phyloP scores from a whole-genome alignment of 2,113 vertebrate species.

The Chloebia gouldiae region DNA sequence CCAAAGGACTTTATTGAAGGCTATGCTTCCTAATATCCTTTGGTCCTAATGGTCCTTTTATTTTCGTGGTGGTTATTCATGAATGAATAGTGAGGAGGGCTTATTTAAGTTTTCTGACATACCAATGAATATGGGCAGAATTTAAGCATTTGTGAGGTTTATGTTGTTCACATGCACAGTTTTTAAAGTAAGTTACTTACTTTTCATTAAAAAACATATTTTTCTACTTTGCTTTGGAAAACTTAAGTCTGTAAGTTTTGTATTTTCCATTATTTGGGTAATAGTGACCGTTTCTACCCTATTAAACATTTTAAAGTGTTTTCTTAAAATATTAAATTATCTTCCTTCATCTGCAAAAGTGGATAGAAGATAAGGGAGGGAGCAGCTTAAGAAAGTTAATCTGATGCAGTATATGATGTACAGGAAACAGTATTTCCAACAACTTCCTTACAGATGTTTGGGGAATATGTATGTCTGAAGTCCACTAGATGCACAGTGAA shows the following conservation, averaged over 20 bases:
- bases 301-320: neutral
- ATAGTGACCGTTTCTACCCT: neutral
- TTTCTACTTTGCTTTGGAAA: neutral
- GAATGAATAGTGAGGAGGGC: neutral
- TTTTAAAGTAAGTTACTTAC: neutral
- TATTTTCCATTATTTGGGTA: neutral
- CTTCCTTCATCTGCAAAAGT: neutral
- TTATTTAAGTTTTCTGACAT: neutral
- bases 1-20: neutral
- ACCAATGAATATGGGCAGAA: neutral
- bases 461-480: neutral
- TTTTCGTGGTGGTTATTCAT: neutral
- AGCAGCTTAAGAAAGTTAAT: neutral
- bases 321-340: neutral
- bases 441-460: neutral
- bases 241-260: neutral
- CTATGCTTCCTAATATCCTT: neutral
- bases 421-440: neutral
- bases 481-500: neutral
- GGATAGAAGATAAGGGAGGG: neutral
- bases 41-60: neutral
- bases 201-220: neutral
- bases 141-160: neutral
- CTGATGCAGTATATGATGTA: neutral
- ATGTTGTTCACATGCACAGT: neutral